Evolutionary conservation across 2,888 invertebrate genomes (phyloP), one percentile per base, ranked within the genome.

Genomic region (Stenolophus ochropezus): DNA sequence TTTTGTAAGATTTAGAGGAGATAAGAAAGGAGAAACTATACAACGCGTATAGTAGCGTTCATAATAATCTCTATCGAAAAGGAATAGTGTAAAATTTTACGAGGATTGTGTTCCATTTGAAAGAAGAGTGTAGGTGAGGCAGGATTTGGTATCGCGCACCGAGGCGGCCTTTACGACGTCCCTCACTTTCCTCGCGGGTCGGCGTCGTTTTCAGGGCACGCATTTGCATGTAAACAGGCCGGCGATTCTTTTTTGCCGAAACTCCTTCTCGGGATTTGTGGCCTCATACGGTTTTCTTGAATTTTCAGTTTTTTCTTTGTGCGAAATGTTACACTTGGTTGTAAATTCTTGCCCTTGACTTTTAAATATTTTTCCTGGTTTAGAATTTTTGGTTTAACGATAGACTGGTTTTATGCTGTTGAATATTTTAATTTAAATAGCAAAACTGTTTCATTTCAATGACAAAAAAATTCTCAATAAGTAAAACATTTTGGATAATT

Each of bases 211-310:
- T 73, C 73, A 11, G 49, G 21, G 65, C 53, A 23, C 20, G 23
- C 27, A 79, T 79, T 79, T 79, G 71, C 79, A 79, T 79, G 79
- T 71, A 79, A 79, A 79, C 79, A 71, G 79, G 49, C 23, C 53
- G 11, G 71, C 23, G 56, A 79, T 79, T 21, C 49, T 73, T 71
- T 65, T 79, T 71, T 69, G 25, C 14, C 27, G 51, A 71, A 69
- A 79, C 69, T 51, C 73, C 25, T 47, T 69, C 33, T 33, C 20
- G 14, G 73, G 73, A 73, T 51, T 73, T 69, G 69, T 69, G 18
- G 47, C 20, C 8, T 27, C 18, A 61, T n/a, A 61, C 23, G 5
- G 23, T 25, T 61, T 25, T 61, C 61, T 61, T 61, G 23, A 61
- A 27, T 25, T 61, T 61, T n/a, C 58, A 23, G 23, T 58, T 61